Percentiles rank a stretch among this genome's conserved stretches.
Evolutionary conservation across 2,888 invertebrate genomes (phyloP).

Genomic region (Neoaliturus tenellus): DNA sequence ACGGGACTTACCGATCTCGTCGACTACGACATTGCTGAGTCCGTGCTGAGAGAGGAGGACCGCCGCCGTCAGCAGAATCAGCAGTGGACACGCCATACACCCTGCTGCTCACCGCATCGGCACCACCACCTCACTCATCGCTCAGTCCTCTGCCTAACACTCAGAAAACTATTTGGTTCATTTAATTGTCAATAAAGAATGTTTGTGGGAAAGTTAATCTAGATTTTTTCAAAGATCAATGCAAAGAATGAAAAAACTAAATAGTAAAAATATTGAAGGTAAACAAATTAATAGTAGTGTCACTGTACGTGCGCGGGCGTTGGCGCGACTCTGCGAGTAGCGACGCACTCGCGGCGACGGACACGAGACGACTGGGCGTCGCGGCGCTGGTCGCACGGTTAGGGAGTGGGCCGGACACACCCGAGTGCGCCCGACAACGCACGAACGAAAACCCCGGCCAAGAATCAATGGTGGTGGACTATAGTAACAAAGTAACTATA

Average conservation of each 20-base stretch:
- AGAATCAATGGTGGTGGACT: conserved; percentile 25
- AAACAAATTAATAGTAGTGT: not conserved
- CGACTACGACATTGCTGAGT: conserved; percentile 33
- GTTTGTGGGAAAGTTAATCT: no score
- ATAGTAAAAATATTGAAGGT: not conserved
- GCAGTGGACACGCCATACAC: not conserved
- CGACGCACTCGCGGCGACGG: not conserved
- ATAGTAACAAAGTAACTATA: conserved; percentile 30
- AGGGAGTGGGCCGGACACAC: conserved; percentile 35
- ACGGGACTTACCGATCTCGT: conserved; percentile 31
- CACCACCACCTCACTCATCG: no score
- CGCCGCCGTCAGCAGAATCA: not conserved
- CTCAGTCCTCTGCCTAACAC: no score
- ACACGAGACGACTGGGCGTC: conserved; percentile 29
- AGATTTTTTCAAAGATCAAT: no score
- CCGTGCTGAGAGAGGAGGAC: conserved; percentile 1
- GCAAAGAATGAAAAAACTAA: no score
- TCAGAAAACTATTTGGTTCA: no score
- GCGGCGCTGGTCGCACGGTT: not conserved
- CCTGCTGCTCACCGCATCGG: no score
- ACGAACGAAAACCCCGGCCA: conserved; percentile 7
- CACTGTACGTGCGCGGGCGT: not conserved
- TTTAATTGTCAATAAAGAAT: no score
- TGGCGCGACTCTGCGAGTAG: not conserved
- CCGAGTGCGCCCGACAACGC: not conserved